Base-by-base conservation (phyloP, 2,797 vertebrate genomes). In the Mormyrops attenuatus region DNA sequence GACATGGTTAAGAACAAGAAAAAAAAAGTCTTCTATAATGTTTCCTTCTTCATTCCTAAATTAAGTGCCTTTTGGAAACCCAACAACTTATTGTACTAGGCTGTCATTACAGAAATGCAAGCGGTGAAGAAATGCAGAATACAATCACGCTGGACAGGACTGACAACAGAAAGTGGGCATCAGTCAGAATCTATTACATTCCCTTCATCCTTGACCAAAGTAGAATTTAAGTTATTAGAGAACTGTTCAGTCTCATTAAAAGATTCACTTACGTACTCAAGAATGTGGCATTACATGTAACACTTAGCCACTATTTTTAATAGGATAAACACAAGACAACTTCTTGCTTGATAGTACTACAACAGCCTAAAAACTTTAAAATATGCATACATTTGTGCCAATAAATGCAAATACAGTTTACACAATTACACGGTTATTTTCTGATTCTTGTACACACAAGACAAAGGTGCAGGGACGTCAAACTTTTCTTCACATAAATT, bases 51-150 rank as follows among this genome's bases (percentile, higher is more conserved):
- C 92, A 91, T 92, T 93, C 94, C 94, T 94, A 95, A 95, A 94
- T 93, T 5, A 91, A 94, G 94, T 94, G 95, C 95, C 95, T 94
- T 93, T 93, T 93, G 94, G 90, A 94, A 94, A 93, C 93, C 93
- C 93, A 96, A 94, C 90, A 94, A 92, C 91, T 92, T 93, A 95
- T 94, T 92, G 94, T 89, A 90, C 91, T 91, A 90, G 93, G 84
- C 88, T 91, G 91, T 82, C 52, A 20, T 90, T 47, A 50, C 52
- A 85, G 85, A 55, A 88, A 88, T 85, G 5, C 44, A 92, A 92
- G 92, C 92, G 94, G 94, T 94, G 92, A 92, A 89, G 26, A 89
- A n/a, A 91, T 91, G 90, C 91, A 91, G 91, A 52, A 66, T 89
- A 85, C 90, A 91, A 91, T 90, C 90, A 91, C 93, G 91, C 88